Base-by-base conservation (phyloP, 2,797 vertebrate genomes). In the Coluber constrictor region DNA sequence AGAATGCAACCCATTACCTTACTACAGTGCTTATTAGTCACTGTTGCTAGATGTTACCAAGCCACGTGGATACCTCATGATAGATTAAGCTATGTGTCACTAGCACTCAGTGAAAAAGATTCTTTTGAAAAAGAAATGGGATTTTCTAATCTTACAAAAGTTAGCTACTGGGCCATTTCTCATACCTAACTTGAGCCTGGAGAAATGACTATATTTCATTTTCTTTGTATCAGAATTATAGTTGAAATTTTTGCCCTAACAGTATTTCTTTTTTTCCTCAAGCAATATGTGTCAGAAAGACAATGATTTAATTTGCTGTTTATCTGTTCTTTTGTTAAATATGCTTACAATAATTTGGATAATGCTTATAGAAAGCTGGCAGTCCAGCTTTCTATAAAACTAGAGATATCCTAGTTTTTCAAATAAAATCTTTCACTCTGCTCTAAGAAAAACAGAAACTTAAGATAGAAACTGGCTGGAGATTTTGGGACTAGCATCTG, bases 131-230 rank as follows among this genome's bases (percentile, higher is more conserved):
- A 94, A n/a, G 47, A 87, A 86, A 87, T 79, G 57, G 54, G 43
- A 27, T 83, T 63, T 88, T 83, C 20, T 83, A 66, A 92, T 92
- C 47, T 92, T 29, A 57, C 43, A 55, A 32, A 92, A 87, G 79
- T 87, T 79, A 83, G 89, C 61, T 92, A 66, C 59, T 86, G 27
- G 54, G 89, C 16, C 66, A 92, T 92, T 94, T 92, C 83, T 94
- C 86, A 91, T 56, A 3, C 6, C 32, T 90, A 86, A 90, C 43
- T 47, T 8, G 29, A 90, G 63, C 63, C 66, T 70, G 20, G 57
- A 88, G 91, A 88, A 90, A 74, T 88, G 23, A 88, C 66, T 37
- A 13, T 90, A 57, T 61, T 51, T 92, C 56, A 25, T 56, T 25
- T 90, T 66, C 54, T 86, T 88, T 94, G 86, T 92, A 29, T 6